Conservation (phyloP, 2,797 vertebrate genomes). For the Tenualosa ilisha region DNA sequence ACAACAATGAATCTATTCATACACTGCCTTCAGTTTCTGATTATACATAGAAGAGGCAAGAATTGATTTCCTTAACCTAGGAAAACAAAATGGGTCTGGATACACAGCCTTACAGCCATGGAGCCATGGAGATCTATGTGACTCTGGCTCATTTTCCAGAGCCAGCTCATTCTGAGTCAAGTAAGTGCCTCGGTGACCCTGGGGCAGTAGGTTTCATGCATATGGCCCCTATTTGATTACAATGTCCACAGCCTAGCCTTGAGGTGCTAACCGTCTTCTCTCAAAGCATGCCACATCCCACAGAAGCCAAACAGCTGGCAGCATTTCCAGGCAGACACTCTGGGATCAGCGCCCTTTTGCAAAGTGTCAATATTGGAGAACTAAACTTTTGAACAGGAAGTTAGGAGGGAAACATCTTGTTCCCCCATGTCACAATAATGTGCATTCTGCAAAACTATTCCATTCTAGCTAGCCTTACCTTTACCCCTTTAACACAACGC, state of each 20-base stretch:
- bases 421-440: not conserved
- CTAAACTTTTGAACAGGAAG: not conserved
- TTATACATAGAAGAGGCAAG: not conserved
- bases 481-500: no score
- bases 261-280: not conserved
- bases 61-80: no score
- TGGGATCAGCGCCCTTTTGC: not conserved
- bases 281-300: not conserved
- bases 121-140: not conserved
- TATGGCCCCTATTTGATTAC: not conserved
- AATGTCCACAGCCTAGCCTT: not conserved
- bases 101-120: not conserved
- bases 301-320: not conserved
- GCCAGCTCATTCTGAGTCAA: slow-evolving; percentile 1
- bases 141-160: not conserved
- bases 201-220: not conserved
- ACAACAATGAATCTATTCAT: not conserved
- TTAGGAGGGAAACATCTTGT: not conserved
- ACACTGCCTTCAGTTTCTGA: not conserved
- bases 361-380: not conserved
- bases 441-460: not conserved
- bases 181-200: not conserved
- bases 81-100: not conserved
- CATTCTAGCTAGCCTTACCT: not conserved
- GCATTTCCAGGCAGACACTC: not conserved